Evolutionary conservation across 2,113 vertebrate genomes (phyloP).

Genomic region (Scytalopus superciliaris): DNA sequence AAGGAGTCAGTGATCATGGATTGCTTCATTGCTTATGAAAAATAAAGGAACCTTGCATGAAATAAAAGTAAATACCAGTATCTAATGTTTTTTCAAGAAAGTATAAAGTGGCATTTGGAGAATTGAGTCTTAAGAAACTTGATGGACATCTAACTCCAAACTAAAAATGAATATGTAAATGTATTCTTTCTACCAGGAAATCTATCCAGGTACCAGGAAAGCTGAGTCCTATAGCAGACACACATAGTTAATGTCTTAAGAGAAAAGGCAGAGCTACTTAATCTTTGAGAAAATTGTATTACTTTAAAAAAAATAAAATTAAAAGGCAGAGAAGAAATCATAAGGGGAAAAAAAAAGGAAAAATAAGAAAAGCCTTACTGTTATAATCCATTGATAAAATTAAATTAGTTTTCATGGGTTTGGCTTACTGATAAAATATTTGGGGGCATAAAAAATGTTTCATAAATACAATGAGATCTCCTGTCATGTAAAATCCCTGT

Average conservation of each 20-base stretch:
- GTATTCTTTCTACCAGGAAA: neutral
- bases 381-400: neutral
- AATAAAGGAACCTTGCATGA: neutral
- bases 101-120: neutral
- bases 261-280: neutral
- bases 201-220: neutral
- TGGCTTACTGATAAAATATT: neutral
- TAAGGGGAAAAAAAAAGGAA: accelerated
- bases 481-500: neutral
- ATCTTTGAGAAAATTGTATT: neutral
- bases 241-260: neutral
- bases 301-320: neutral
- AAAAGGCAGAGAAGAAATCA: neutral
- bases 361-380: neutral
- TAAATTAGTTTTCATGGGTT: neutral
- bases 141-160: neutral
- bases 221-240: neutral
- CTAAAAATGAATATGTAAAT: neutral
- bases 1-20: neutral
- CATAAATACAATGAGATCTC: neutral
- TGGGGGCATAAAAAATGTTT: neutral
- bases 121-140: neutral
- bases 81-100: neutral
- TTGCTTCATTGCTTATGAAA: neutral
- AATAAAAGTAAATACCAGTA: neutral